Conservation (phyloP, 1,140 invertebrate species). For the Lepidostoma basale region DNA sequence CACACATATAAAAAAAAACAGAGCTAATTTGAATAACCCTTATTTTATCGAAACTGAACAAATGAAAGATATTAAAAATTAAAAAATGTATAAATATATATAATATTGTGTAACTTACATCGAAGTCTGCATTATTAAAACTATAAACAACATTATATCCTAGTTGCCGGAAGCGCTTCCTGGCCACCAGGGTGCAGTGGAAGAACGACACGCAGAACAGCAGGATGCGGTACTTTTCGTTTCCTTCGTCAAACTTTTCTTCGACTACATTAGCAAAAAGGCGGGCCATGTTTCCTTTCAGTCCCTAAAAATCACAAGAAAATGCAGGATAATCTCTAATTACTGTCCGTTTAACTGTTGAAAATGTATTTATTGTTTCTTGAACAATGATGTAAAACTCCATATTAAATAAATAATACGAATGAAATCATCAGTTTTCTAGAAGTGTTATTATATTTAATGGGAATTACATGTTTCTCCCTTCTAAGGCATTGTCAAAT, state of each 20-base stretch:
- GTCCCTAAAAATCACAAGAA: slow-evolving; percentile 71
- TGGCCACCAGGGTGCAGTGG: slow-evolving; percentile 85
- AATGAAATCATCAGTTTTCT: no score
- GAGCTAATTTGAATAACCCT: no score
- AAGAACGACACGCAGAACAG: slow-evolving; percentile 89
- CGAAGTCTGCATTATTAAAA: slow-evolving; percentile 90
- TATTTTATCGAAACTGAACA: no score
- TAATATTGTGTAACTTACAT: slow-evolving; percentile 61
- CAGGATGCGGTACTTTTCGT: slow-evolving; percentile 85
- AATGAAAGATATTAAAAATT: background rate
- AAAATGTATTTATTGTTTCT: no score
- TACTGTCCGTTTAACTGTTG: no score
- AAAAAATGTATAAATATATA: background rate
- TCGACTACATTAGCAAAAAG: slow-evolving; percentile 84
- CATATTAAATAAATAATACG: no score
- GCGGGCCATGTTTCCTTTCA: slow-evolving; percentile 89
- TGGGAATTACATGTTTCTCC: no score
- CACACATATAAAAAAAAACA: no score
- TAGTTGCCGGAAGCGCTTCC: slow-evolving; percentile 87
- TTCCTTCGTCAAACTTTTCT: slow-evolving; percentile 77
- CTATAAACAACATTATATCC: slow-evolving; percentile 90
- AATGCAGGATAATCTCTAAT: no score
- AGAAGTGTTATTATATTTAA: no score
- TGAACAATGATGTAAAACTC: no score
- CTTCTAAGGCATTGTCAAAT: no score